Evolutionary conservation across 2,797 vertebrate genomes (phyloP).

Genomic region (Lophotriccus pileatus): DNA sequence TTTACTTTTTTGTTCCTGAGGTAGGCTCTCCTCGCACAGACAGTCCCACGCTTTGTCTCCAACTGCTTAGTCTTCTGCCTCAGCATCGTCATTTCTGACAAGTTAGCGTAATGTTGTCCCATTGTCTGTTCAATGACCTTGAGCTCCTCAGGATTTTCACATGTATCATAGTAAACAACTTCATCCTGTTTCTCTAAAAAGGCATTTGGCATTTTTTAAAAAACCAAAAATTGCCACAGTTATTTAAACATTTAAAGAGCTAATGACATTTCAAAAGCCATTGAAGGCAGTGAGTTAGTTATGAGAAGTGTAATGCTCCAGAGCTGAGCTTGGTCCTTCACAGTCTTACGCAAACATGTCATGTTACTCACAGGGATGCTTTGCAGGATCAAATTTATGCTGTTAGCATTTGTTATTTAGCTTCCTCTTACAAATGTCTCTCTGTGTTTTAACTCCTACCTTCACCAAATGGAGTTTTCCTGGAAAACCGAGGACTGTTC

Average conservation of each 20-base stretch:
- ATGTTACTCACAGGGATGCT: not conserved
- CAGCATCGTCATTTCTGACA: slow-evolving; percentile 71
- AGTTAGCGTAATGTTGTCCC: slow-evolving; percentile 44
- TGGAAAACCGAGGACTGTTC: not conserved
- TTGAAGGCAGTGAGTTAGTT: slow-evolving; percentile 35
- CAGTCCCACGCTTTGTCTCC: slow-evolving; percentile 85
- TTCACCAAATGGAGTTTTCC: not conserved
- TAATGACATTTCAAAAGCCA: slow-evolving; percentile 43
- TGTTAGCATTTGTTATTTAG: slow-evolving; percentile 42
- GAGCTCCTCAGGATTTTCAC: slow-evolving; percentile 89
- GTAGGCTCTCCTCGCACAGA: slow-evolving; percentile 86
- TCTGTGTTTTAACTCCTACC: slow-evolving; percentile 26
- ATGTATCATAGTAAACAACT: slow-evolving; percentile 93
- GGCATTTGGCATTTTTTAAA: slow-evolving; percentile 52
- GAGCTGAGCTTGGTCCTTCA: not conserved
- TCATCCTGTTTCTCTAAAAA: slow-evolving; percentile 90
- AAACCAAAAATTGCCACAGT: slow-evolving; percentile 47
- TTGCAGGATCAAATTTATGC: slow-evolving; percentile 31
- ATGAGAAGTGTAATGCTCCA: not conserved
- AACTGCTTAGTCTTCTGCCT: slow-evolving; percentile 79
- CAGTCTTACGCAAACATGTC: not conserved
- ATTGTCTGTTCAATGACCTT: slow-evolving; percentile 65
- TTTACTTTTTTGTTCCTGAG: slow-evolving; percentile 90
- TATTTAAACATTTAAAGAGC: slow-evolving; percentile 49
- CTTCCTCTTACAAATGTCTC: slow-evolving; percentile 29